Conservation (phyloP, 30 jellyfish, hydroid and myxozoan genomes). For the Mastigias papua region DNA sequence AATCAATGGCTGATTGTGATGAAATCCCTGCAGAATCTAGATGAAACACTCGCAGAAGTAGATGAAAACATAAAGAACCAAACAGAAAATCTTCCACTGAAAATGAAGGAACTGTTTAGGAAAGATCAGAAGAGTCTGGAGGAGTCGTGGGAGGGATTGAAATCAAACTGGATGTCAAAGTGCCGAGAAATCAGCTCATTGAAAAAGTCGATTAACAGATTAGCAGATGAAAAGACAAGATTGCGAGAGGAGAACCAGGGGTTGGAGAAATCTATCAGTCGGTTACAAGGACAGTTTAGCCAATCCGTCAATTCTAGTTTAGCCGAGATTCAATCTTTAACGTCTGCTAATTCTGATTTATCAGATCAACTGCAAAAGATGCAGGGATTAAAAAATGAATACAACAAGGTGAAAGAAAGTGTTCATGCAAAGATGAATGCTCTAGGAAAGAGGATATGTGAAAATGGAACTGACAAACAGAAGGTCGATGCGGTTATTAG, state of each 20-base stretch:
- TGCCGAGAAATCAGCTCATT: slow-evolving; percentile 78
- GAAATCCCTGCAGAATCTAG: slow-evolving; percentile 66
- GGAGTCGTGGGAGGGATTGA: slow-evolving; percentile 70
- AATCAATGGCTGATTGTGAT: slow-evolving; percentile 70
- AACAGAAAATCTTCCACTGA: slow-evolving; percentile 32
- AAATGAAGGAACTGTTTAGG: slow-evolving; percentile 40
- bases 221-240: slow-evolving; percentile 78
- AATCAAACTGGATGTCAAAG: slow-evolving; percentile 82
- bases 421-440: slow-evolving; percentile 24
- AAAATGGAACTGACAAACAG: slow-evolving; percentile 32
- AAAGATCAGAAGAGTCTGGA: slow-evolving; percentile 59
- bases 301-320: slow-evolving; percentile 92
- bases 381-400: slow-evolving; percentile 66
- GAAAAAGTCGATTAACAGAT: slow-evolving; percentile 67
- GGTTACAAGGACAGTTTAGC: slow-evolving; percentile 88
- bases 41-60: slow-evolving; percentile 55
- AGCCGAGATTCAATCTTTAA: slow-evolving; percentile 84
- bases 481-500: slow-evolving; percentile 18
- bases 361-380: slow-evolving; percentile 69
- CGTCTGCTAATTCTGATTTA: slow-evolving; percentile 79
- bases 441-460: slow-evolving; percentile 17
- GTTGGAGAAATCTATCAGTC: slow-evolving; percentile 72
- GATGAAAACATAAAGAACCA: slow-evolving; percentile 59
- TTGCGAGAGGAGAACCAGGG: slow-evolving; percentile 87
- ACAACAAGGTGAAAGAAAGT: slow-evolving; percentile 40